Evolutionary conservation across 2,888 invertebrate genomes (phyloP), one percentile per base, ranked within the genome.

Genomic region (Rosalia funebris): DNA sequence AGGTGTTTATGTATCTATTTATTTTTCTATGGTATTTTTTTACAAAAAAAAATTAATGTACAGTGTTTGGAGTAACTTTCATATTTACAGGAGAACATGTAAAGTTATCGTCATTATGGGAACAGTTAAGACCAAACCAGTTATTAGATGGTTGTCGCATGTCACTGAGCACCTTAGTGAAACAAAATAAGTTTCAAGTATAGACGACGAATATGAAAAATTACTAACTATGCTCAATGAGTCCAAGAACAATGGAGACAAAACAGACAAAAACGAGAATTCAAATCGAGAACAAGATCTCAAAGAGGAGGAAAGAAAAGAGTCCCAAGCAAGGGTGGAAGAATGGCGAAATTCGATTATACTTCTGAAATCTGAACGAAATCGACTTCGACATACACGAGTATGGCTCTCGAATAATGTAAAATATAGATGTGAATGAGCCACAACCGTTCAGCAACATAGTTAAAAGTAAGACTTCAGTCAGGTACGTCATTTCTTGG

Each of bases 401-500:
- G 42, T 89, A 89, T 68, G 86, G 87, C 9, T 77, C 83, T 0
- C 72, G 74, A 32, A 83, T 90, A 16, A 77, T 89, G 36, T 74
- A 80, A 3, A 71, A 31, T 45, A 74, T 57, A 68, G 73, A 57
- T 62, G 70, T 74, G 20, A 70, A 69, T 4, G 67, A 69, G 47
- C 75, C 71, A 10, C 69, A 82, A n/a, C 69, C 77, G 5, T 88
- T 88, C 71, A 73, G 79, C 17, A 74, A 83, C 1, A 69, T 88
- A 17, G 83, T 86, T 0, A 57, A 73, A 31, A 82, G 84, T 4
- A 82, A 85, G 70, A 78, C 82, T 0, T 71, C 82, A 9, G 56
- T 39, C 12, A 83, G 89, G 63, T 86, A 85, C 70, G 90, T 91
- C 77, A 83, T 90, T 14, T 87, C 91, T 9, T 84, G 89, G 15